Percentiles rank a stretch among this genome's conserved stretches.
Conservation (phyloP, 2,888 invertebrate species). For the Drosophila bunnanda region DNA sequence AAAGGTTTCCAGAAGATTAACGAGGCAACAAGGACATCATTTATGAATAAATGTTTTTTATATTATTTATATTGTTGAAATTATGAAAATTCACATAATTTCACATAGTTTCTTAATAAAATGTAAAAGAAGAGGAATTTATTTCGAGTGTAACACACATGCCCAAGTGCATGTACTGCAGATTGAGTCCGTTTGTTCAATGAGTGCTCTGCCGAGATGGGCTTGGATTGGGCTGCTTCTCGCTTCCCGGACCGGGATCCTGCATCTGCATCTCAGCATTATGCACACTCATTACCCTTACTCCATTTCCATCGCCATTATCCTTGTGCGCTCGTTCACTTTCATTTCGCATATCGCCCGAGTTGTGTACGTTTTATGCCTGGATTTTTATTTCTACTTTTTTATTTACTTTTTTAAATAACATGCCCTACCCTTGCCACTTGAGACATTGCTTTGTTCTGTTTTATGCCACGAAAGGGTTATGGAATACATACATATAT, state of each 20-base stretch:
- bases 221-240: conserved; percentile 39
- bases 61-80: background rate
- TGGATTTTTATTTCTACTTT: conserved; percentile 30
- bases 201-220: conserved; percentile 53
- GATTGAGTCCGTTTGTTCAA: conserved; percentile 79
- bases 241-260: conserved; percentile 44
- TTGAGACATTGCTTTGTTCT: conserved; percentile 80
- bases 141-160: conserved; percentile 1
- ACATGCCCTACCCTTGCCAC: conserved; percentile 76
- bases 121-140: background rate
- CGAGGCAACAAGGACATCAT: background rate
- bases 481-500: conserved; percentile 47
- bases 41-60: background rate
- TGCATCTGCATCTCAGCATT: conserved; percentile 77
- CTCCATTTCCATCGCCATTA: conserved; percentile 62
- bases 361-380: conserved; percentile 43
- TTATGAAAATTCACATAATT: too few relatives aligned
- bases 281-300: conserved; percentile 80
- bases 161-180: conserved; percentile 46
- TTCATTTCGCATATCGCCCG: conserved; percentile 72
- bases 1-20: background rate
- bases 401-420: conserved; percentile 50
- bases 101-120: background rate
- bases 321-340: conserved; percentile 81
- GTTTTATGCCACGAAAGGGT: conserved; percentile 64